These are phyloP conservation scores for Lepidonotus clava DNA, from an alignment of 2,888 invertebrate species.

Conservation along the genomic window DNA sequence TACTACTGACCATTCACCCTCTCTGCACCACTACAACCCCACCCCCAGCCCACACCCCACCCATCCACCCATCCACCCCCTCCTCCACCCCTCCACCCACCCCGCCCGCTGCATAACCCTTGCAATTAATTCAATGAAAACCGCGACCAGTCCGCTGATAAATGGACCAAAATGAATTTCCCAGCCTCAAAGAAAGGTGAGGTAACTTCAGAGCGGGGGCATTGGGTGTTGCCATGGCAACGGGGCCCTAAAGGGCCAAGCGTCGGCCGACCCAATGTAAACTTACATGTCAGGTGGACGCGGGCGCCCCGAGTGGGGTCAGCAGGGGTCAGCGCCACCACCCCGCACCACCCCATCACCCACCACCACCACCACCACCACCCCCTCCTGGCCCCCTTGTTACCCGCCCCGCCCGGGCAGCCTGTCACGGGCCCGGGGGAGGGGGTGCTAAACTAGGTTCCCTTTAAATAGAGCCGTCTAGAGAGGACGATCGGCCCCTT, in stretches of 20 bases:
- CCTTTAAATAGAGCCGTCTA: neutral
- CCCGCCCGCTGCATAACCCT: constrained; percentile 15
- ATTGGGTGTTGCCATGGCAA: constrained; percentile 49
- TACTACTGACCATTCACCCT: neutral
- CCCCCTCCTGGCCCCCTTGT: too few species aligned
- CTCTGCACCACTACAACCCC: neutral
- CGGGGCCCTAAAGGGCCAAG: constrained; percentile 47
- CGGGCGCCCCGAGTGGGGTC: constrained; percentile 9
- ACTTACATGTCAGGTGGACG: constrained; percentile 46
- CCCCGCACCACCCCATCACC: neutral
- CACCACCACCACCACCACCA: too few species aligned
- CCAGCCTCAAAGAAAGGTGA: constrained; percentile 54
- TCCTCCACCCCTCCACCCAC: neutral
- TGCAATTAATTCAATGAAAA: constrained; percentile 49
- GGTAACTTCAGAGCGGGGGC: constrained; percentile 46
- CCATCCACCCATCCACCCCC: neutral
- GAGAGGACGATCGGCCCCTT: neutral
- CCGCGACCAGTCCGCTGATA: constrained; percentile 9
- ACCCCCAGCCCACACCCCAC: neutral
- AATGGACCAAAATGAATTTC: constrained; percentile 47
- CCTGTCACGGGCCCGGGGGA: neutral
- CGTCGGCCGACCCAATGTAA: constrained; percentile 36
- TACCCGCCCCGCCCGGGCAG: neutral
- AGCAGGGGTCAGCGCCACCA: constrained; percentile 17
- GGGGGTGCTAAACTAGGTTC: constrained; percentile 4